Conservation (phyloP, 2,797 vertebrate species). For the Silurus aristotelis region DNA sequence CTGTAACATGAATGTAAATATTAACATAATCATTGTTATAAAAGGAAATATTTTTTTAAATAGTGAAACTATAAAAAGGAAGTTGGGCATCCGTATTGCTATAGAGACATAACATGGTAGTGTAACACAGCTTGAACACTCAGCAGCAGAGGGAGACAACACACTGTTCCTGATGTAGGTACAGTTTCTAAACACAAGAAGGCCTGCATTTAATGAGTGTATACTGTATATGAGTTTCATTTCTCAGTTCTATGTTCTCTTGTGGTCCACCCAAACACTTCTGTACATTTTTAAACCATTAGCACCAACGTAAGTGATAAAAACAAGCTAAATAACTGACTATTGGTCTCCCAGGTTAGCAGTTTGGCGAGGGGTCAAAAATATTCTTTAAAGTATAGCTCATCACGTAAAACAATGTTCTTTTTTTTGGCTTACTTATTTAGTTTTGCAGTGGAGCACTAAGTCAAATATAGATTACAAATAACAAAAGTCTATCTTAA, state of each 20-base stretch:
- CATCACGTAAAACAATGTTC: neutral
- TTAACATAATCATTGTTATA: no score
- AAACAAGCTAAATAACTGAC: neutral
- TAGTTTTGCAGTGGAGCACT: neutral
- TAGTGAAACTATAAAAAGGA: neutral
- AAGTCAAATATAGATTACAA: neutral
- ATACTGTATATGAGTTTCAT: neutral
- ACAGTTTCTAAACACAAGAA: neutral
- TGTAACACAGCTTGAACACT: constrained; percentile 14
- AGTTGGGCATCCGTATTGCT: constrained; percentile 16
- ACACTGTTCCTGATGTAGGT: neutral
- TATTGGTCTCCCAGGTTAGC: neutral
- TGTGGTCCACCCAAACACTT: neutral
- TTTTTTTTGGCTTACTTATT: neutral
- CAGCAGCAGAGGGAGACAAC: constrained; percentile 30
- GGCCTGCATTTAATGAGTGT: neutral
- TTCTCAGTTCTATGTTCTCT: neutral
- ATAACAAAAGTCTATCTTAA: neutral
- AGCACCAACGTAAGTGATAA: neutral
- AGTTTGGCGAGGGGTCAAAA: neutral
- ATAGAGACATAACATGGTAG: constrained; percentile 38
- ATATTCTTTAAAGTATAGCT: neutral
- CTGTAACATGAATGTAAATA: neutral
- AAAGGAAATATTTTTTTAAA: neutral
- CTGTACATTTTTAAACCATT: neutral